These are phyloP conservation scores for Epizoanthus ramosus DNA, from an alignment of 92 coral and sea anemone species.

Conservation along the genomic window DNA sequence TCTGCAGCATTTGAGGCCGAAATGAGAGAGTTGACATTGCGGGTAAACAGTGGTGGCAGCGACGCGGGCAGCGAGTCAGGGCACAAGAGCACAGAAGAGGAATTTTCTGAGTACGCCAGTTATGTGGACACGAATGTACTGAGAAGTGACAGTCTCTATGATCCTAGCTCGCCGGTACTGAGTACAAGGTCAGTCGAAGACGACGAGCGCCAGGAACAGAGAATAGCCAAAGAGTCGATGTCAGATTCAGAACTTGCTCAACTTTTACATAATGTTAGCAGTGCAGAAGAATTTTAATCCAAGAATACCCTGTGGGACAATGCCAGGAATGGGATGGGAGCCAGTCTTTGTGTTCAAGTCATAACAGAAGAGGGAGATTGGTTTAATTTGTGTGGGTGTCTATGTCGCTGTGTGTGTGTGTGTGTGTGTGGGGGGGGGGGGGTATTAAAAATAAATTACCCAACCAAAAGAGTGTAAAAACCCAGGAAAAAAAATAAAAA, in stretches of 20 bases:
- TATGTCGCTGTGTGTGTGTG: too few relatives aligned
- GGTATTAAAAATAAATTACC: too few relatives aligned
- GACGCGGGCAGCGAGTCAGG: slow-evolving; percentile 36
- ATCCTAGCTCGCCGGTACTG: slow-evolving; percentile 18
- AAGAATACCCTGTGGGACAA: too few relatives aligned
- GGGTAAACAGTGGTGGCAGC: slow-evolving; percentile 17
- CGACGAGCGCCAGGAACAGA: neutral
- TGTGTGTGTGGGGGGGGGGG: too few relatives aligned
- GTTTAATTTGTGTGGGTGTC: too few relatives aligned
- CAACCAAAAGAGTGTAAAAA: too few relatives aligned
- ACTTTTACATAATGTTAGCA: slow-evolving; percentile 46
- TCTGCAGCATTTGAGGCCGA: slow-evolving; percentile 36
- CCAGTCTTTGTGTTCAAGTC: too few relatives aligned
- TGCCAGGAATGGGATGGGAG: too few relatives aligned
- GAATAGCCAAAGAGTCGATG: slow-evolving; percentile 28
- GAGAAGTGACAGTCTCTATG: neutral
- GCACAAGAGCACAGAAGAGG: slow-evolving; percentile 13
- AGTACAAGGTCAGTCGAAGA: neutral
- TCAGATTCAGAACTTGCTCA: slow-evolving; percentile 53
- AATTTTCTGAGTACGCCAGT: slow-evolving; percentile 26
- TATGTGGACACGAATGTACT: slow-evolving; percentile 28
- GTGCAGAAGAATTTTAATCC: slow-evolving; percentile 45
- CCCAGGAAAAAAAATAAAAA: too few relatives aligned
- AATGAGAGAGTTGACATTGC: slow-evolving; percentile 9
- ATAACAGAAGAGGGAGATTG: too few relatives aligned